Evolutionary conservation across 2,888 invertebrate species (phyloP), one percentile per base, ranked within the genome.

Genomic region (Myopa tessellatipennis): DNA sequence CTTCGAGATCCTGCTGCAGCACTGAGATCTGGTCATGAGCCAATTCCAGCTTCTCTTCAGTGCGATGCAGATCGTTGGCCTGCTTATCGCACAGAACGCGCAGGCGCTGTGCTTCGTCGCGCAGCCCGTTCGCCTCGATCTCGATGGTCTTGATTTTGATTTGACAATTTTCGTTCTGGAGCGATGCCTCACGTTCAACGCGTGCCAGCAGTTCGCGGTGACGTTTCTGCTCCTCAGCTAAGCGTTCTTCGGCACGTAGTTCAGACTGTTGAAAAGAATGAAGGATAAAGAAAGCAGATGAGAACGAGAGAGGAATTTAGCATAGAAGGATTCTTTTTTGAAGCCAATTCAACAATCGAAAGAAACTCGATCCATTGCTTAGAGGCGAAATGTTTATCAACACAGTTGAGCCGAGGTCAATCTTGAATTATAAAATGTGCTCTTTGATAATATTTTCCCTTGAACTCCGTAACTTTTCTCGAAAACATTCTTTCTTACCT

Each of bases 161-260:
- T 84, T 92, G 92, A 84, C 92, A 92, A 85, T 95, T 95, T 88
- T 95, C 95, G 82, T 94, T 90, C 88, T 95, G 94, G 80, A 94
- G 90, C 82, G 93, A 92, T 84, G 94, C 94, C 88, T 98, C 98
- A 55, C 97, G 92, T 86, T 98, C 97, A 71, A 96, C 91, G 73
- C 97, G 92, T 34, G 93, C 91, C 83, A 96, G 92, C 77, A 95
- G 92, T 84, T 98, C 98, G 80, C 95, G 93, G 86, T 95, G 94
- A 81, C 97, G 92, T 83, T 93, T 92, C 89, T 97, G 95, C 87
- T 98, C 98, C 81, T 96, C 95, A 65, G 92, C 91, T 81, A 95
- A 89, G 77, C 93, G 92, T 84, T 95, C 94, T 82, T 94, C 94
- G 82, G 93, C 92, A 79, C 94, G 91, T 82, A 93, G 90, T 88